Evolutionary conservation across 2,113 vertebrate species (phyloP).

Genomic region (Suncus etruscus): DNA sequence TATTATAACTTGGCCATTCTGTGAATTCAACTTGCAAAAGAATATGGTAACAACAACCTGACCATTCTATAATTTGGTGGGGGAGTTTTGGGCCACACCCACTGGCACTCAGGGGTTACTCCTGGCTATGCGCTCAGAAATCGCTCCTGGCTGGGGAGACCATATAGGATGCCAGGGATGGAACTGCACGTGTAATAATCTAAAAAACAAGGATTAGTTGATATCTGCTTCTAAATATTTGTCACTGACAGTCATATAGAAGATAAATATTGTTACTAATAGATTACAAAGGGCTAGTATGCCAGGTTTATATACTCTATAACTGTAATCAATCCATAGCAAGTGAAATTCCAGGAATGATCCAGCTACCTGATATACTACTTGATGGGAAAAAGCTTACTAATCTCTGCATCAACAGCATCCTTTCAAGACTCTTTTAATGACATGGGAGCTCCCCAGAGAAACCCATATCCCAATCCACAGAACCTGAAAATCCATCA

Average conservation of each 20-base stretch:
- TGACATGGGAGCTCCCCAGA: not conserved
- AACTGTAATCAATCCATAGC: conserved; percentile 1
- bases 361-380: not conserved
- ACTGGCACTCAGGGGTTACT: too few relatives aligned
- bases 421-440: not conserved
- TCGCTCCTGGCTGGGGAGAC: too few relatives aligned
- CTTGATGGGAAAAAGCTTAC: not conserved
- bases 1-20: not conserved
- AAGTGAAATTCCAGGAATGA: not conserved
- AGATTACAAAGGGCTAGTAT: not conserved
- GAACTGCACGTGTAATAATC: not conserved
- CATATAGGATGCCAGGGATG: too few relatives aligned
- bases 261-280: not conserved
- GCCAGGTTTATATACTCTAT: not conserved
- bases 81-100: too few relatives aligned
- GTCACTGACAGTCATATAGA: not conserved
- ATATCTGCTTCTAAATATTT: not conserved
- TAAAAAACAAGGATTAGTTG: conserved; percentile 11
- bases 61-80: not conserved
- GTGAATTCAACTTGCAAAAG: not conserved
- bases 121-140: too few relatives aligned
- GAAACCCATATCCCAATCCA: not conserved
- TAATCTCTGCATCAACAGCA: not conserved
- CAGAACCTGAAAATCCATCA: not conserved
- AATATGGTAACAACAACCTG: not conserved